Evolutionary conservation across 2,888 invertebrate genomes (phyloP), one percentile per base, ranked within the genome.

Genomic region (Heteromyza rotundicornis): DNA sequence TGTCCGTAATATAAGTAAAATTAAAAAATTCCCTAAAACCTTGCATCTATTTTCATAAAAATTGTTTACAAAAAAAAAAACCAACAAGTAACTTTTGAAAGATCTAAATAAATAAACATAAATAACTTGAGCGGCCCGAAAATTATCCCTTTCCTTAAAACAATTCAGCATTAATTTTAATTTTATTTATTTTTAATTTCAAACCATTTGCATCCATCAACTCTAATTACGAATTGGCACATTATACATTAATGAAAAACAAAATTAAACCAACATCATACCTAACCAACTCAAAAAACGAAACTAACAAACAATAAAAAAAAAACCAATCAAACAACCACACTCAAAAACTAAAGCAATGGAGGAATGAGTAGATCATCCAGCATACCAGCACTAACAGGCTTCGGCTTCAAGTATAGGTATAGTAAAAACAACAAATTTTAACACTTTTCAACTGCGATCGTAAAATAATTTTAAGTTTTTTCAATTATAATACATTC

Each of bases 331-430:
- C 16, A n/a, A 49, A 50, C 22, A 23, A 40, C n/a, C 60, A 67
- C 52, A 60, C 59, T 44, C 27, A 60, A 62, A 66, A 67, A 65
- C 24, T 62, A 85, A 83, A 83, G 85, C 82, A 86, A 85, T 81
- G 87, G 90, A 84, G 90, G 89, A 86, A 92, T 93, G 87, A 90
- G 91, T 88, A 89, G 93, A 88, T 91, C 93, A 80, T 93, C 92
- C 85, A 93, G 93, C 87, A 94, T 94, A 87, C 93, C 94, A 84
- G 91, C 92, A 86, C 88, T 93, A 81, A 82, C 81, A 70, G 81
- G 82, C 78, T 78, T 78, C 75, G 78, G 81, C 78, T 78, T 74
- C 74, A 80, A 79, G 76, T 73, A 78, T 80, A 83, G 83, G 83
- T 83, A 83, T 81, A 70, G 57, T 10, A 7, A 40, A 40, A 5